A percentile compares a stretch with the other conserved stretches of the same genome.
phyloP scores from a whole-genome alignment of 2,113 vertebrate species.

The Promerops cafer region DNA sequence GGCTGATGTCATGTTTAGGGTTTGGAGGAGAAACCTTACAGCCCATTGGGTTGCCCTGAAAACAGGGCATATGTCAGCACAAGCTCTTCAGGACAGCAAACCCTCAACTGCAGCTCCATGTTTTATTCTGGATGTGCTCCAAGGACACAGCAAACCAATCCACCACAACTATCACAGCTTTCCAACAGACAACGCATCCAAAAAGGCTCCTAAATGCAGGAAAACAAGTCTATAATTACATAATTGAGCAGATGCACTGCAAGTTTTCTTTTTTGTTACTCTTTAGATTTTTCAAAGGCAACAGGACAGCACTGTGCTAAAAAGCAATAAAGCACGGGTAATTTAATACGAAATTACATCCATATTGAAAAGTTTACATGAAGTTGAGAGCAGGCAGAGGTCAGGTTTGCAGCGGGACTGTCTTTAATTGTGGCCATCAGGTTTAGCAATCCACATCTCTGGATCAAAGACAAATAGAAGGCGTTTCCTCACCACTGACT shows the following conservation, averaged over 20 bases:
- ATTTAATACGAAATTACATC: constrained; percentile 95
- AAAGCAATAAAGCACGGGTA: constrained; percentile 89
- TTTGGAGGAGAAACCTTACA: background rate
- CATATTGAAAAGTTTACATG: constrained; percentile 93
- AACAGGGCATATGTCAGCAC: background rate
- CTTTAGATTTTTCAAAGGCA: constrained; percentile 76
- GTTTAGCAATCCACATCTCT: constrained; percentile 72
- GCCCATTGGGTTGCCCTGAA: background rate
- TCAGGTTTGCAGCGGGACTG: constrained; percentile 79
- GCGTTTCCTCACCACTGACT: constrained; percentile 58
- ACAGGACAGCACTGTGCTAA: constrained; percentile 76
- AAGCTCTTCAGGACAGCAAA: background rate
- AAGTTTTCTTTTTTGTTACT: constrained; percentile 76
- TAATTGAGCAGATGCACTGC: constrained; percentile 74
- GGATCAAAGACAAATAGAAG: constrained; percentile 80
- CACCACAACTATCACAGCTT: background rate
- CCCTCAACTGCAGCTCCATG: background rate
- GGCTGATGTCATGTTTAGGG: background rate
- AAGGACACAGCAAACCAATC: background rate
- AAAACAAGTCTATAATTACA: constrained; percentile 76
- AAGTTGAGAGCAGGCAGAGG: constrained; percentile 80
- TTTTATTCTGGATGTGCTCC: background rate
- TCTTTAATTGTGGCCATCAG: constrained; percentile 81
- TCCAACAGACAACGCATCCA: constrained; percentile 43
- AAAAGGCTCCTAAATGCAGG: constrained; percentile 66